Percentiles rank a stretch among this genome's conserved stretches.
Conservation (phyloP, 35 echinoderm and acorn worm species). For the Apostichopus californicus region DNA sequence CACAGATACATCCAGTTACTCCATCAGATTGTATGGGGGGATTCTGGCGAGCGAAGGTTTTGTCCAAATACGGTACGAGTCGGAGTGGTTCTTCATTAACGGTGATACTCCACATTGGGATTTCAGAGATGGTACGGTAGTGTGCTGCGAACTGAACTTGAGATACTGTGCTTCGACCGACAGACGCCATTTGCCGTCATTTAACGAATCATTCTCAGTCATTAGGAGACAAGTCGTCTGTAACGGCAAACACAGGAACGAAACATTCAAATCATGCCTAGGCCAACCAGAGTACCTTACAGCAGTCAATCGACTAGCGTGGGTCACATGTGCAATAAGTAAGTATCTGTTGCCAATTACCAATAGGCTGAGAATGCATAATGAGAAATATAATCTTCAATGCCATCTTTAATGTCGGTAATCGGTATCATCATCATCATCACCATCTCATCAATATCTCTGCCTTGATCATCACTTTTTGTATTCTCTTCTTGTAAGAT, state of each 20-base stretch:
- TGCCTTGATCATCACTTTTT: too few relatives aligned
- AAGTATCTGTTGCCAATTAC: background rate
- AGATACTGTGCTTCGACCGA: background rate
- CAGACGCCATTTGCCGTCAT: background rate
- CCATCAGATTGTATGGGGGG: background rate
- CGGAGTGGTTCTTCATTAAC: background rate
- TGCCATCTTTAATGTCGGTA: too few relatives aligned
- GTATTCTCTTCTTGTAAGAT: too few relatives aligned
- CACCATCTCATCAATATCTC: too few relatives aligned
- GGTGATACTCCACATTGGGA: background rate
- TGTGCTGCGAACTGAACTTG: background rate
- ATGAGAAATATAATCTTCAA: too few relatives aligned
- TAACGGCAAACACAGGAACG: background rate
- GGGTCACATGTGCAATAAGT: slow-evolving; percentile 1
- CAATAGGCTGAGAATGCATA: too few relatives aligned
- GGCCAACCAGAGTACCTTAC: background rate
- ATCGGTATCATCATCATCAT: too few relatives aligned
- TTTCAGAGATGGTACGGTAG: background rate
- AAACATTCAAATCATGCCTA: background rate
- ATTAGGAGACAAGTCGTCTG: background rate
- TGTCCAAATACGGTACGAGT: background rate
- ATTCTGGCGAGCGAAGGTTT: background rate
- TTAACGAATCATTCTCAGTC: background rate
- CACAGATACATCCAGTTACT: background rate
- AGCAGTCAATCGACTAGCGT: background rate